These are phyloP conservation scores for Chymomyza costata DNA, from an alignment of 1,140 invertebrate genomes.

Conservation along the genomic window DNA sequence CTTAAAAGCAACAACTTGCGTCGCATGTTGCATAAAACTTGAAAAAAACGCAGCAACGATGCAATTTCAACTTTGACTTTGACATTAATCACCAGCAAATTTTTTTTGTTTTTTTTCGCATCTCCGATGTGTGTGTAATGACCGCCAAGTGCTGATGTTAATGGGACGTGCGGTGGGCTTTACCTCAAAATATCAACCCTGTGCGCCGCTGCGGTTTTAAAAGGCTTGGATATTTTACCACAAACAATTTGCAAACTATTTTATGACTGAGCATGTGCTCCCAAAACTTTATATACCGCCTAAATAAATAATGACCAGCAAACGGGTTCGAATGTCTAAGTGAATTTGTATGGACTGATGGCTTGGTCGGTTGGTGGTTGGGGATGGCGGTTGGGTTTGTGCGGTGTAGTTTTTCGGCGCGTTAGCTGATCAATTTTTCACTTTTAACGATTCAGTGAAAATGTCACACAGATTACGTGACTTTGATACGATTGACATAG, in stretches of 20 bases:
- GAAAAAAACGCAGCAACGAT: background rate
- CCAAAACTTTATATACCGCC: background rate
- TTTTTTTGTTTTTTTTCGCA: background rate
- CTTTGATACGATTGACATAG: conserved; percentile 72
- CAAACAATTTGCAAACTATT: conserved; percentile 17
- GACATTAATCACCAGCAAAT: conserved; percentile 36
- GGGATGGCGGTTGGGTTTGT: background rate
- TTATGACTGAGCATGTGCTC: conserved; percentile 13
- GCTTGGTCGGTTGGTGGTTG: conserved; percentile 15
- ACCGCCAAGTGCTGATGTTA: conserved; percentile 33
- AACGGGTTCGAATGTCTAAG: background rate
- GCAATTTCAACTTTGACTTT: conserved; percentile 30
- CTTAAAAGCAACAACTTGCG: background rate
- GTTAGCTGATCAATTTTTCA: conserved; percentile 51
- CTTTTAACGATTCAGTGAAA: conserved; percentile 70
- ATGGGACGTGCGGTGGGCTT: conserved; percentile 14
- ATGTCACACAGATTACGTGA: conserved; percentile 73
- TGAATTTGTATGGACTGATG: background rate
- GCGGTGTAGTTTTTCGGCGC: background rate
- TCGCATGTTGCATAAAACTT: background rate
- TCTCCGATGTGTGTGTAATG: conserved; percentile 16
- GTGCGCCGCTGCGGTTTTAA: too few species aligned
- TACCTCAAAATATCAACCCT: too few species aligned
- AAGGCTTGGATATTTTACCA: too few species aligned
- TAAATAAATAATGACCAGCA: conserved; percentile 16